Evolutionary conservation across 2,113 vertebrate species (phyloP).

Genomic region (Oncorhynchus nerka): DNA sequence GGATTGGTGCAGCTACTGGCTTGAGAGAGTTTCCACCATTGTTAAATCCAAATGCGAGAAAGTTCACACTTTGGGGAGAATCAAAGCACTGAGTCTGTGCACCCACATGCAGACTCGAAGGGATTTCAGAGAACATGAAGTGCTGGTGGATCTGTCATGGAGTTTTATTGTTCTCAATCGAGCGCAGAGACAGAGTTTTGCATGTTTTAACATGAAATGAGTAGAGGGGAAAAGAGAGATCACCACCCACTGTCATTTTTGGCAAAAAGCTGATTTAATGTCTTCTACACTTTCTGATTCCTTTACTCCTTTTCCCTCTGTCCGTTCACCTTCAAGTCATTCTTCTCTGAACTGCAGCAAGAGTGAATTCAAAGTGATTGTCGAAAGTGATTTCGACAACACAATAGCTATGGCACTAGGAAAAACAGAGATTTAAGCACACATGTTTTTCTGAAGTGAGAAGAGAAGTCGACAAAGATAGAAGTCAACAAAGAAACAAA

Average conservation of each 20-base stretch:
- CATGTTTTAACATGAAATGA: slow-evolving; percentile 58
- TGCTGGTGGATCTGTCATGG: slow-evolving; percentile 33
- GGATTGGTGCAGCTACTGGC: not conserved
- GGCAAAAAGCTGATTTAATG: slow-evolving; percentile 30
- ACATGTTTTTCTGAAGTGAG: not conserved
- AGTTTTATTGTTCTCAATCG: slow-evolving; percentile 34
- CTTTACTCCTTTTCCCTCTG: not conserved
- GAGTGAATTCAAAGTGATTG: slow-evolving; percentile 24
- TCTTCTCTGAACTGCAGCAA: slow-evolving; percentile 23
- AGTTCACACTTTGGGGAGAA: not conserved
- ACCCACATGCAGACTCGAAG: not conserved
- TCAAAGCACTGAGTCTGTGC: not conserved
- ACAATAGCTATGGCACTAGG: slow-evolving; percentile 25
- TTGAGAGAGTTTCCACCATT: not conserved
- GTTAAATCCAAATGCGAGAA: no score
- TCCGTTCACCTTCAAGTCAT: slow-evolving; percentile 34
- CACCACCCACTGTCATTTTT: slow-evolving; percentile 29
- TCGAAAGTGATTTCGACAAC: slow-evolving; percentile 12
- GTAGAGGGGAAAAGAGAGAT: slow-evolving; percentile 25
- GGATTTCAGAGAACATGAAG: slow-evolving; percentile 21
- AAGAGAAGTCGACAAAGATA: slow-evolving; percentile 15
- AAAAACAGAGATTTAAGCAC: slow-evolving; percentile 23
- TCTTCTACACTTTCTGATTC: slow-evolving; percentile 8
- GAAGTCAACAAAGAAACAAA: not conserved
- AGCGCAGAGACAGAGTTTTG: slow-evolving; percentile 34